Percentiles rank a stretch among this genome's conserved stretches.
phyloP scores from a whole-genome alignment of 2,113 vertebrate genomes.

The Pandion haliaetus region DNA sequence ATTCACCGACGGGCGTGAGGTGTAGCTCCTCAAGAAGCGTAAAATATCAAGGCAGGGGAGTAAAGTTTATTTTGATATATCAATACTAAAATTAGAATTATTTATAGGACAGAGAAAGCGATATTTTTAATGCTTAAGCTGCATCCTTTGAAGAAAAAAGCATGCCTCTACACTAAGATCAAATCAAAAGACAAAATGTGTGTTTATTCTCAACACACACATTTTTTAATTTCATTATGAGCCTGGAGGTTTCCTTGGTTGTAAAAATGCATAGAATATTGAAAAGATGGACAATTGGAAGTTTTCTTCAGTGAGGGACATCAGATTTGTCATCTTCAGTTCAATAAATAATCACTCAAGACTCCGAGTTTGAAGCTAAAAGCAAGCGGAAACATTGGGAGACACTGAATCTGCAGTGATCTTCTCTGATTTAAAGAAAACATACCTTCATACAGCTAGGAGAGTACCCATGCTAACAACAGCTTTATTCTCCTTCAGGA shows the following conservation, averaged over 20 bases:
- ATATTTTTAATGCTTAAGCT: neutral
- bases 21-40: neutral
- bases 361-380: neutral
- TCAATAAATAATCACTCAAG: neutral
- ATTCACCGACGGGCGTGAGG: fast-evolving
- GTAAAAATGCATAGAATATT: neutral
- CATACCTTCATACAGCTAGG: neutral
- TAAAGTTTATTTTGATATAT: neutral
- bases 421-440: neutral
- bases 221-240: neutral
- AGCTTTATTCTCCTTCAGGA: neutral
- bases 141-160: neutral
- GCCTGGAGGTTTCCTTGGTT: neutral
- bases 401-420: neutral
- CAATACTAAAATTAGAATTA: neutral
- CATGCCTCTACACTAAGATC: neutral
- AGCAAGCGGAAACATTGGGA: neutral
- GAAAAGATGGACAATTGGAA: neutral
- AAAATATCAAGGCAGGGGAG: neutral
- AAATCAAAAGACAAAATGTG: neutral
- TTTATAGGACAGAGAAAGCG: neutral
- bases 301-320: neutral
- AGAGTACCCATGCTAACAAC: neutral
- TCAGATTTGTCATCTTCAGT: neutral
- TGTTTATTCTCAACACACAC: neutral